A percentile compares a stretch with the other conserved stretches of the same genome.
Evolutionary conservation across 2,113 vertebrate genomes (phyloP).

Genomic region (Solenodon paradoxus): DNA sequence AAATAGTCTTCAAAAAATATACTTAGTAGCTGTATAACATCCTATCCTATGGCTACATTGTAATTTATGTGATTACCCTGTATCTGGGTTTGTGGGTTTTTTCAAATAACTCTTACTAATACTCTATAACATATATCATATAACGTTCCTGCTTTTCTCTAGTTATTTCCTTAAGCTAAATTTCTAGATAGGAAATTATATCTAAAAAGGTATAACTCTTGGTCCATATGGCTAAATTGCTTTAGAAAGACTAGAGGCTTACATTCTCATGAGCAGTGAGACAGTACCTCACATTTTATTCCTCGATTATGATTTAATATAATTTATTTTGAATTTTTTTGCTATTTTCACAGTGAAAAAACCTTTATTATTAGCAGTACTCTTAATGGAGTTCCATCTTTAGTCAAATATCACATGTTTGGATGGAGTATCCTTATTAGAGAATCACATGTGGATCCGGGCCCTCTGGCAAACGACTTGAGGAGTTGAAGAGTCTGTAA

Average conservation of each 20-base stretch:
- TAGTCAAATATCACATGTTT: too few relatives aligned
- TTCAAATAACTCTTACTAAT: not conserved
- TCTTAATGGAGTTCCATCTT: not conserved
- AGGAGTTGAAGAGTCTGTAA: not conserved
- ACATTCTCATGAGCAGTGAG: not conserved
- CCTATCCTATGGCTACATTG: not conserved
- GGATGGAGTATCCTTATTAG: not conserved
- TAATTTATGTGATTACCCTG: not conserved
- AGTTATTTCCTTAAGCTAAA: not conserved
- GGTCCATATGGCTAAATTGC: not conserved
- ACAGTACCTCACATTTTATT: not conserved
- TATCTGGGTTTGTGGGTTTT: not conserved
- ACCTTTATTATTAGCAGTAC: not conserved
- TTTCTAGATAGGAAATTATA: not conserved
- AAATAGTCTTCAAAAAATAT: not conserved
- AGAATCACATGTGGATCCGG: not conserved
- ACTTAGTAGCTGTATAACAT: not conserved
- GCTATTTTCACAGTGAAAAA: not conserved
- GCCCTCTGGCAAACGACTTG: not conserved
- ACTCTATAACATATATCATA: not conserved
- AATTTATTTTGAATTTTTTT: not conserved
- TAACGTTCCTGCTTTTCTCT: not conserved
- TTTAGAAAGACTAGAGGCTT: not conserved
- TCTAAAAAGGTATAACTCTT: not conserved
- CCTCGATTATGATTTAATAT: not conserved